Evolutionary conservation across 2,113 vertebrate species (phyloP), one percentile per base, ranked within the genome.

Genomic region (Otus sunia): DNA sequence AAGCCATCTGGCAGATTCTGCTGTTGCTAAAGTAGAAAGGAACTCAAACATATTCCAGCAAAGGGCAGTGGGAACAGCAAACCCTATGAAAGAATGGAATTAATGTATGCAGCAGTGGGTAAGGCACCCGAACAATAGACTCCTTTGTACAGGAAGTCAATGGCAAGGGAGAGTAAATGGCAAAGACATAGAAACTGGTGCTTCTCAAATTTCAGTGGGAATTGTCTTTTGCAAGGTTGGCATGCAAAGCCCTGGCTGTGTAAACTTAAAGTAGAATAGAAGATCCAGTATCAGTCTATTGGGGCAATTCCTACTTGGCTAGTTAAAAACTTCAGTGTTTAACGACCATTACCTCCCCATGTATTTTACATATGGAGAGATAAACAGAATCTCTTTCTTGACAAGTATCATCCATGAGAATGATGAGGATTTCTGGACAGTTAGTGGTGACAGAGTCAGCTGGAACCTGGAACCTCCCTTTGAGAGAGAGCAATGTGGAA

Each of bases 201-300:
- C 86, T 18, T 71, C 90, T 96, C 92, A 10, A 8, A 23, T 96
- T 96, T 88, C 96, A 76, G 34, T 8, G 50, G 41, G 88, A 80
- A 95, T 92, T 95, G 94, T 92, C 66, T 39, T 79, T 32, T 58
- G 84, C 73, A 80, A 18, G 11, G 37, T 29, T 72, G 69, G 94
- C 94, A 72, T 6, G 66, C 72, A 45, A 39, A 60, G 36, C 64
- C 39, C 32, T 15, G 41, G 32, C 84, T 88, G 76, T 19, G 88
- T 39, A 79, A 86, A 91, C 78, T n/a, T 64, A 2, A 55, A 76
- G 83, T 18, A 45, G 67, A 74, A 75, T 9, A 27, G 74, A 74
- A 92, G 84, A 64, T 90, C 90, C 72, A 69, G 52, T 50, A 29
- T 90, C 87, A 20, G 81, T 27, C 59, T 27, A 12, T 45, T 67